Percentiles rank a stretch among this genome's conserved stretches.
These are phyloP conservation scores for Tragelaphus buxtoni DNA, from an alignment of 2,113 vertebrate species.

Conservation along the genomic window DNA sequence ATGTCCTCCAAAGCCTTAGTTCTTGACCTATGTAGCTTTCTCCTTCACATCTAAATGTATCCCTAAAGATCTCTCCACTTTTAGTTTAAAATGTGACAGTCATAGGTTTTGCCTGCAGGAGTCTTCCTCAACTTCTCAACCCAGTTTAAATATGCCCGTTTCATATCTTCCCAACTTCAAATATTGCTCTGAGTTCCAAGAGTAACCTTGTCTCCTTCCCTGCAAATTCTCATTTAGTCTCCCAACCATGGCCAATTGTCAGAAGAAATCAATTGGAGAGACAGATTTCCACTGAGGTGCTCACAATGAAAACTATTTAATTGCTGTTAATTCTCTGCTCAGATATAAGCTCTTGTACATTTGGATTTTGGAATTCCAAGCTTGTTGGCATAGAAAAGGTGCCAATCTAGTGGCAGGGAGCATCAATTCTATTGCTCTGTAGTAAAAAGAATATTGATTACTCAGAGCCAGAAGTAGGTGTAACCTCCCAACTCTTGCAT, in stretches of 20 bases:
- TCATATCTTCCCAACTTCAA: not conserved
- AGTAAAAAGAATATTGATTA: slow-evolving; percentile 30
- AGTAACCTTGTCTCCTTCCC: not conserved
- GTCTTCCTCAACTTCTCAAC: not conserved
- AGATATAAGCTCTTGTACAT: not conserved
- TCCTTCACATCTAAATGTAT: not conserved
- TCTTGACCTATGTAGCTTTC: not conserved
- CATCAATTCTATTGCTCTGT: slow-evolving; percentile 20
- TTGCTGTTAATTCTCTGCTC: slow-evolving; percentile 46
- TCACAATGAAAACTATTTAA: slow-evolving; percentile 39
- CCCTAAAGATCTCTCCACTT: not conserved
- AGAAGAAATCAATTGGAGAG: slow-evolving; percentile 27
- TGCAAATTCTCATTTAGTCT: slow-evolving; percentile 19
- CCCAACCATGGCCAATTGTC: not conserved
- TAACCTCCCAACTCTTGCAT: not conserved
- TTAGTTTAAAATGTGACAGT: not conserved
- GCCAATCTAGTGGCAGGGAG: not conserved
- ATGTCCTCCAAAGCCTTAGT: not conserved
- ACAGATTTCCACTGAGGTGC: slow-evolving; percentile 22
- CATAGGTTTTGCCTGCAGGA: not conserved
- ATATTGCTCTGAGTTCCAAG: not conserved
- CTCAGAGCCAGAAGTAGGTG: not conserved
- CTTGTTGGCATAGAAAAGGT: slow-evolving; percentile 33
- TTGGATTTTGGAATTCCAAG: slow-evolving; percentile 26
- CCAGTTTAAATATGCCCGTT: not conserved